Conservation (phyloP, 2,113 vertebrate genomes). For the Rhinogobius similis region DNA sequence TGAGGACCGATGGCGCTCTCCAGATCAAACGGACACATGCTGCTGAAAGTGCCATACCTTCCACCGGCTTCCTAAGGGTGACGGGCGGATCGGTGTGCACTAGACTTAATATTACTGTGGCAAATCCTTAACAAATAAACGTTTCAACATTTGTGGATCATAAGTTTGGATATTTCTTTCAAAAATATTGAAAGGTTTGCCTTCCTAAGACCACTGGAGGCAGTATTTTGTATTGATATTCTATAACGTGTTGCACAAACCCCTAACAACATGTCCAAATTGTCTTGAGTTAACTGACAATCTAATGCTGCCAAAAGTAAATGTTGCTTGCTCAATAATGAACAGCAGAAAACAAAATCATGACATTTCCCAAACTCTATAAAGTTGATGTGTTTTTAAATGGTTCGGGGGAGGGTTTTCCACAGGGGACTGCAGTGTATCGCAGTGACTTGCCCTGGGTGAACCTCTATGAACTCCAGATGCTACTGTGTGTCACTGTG, state of each 20-base stretch:
- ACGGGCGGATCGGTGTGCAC: too few species aligned
- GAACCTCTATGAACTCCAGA: slow-evolving; percentile 74
- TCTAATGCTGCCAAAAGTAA: slow-evolving; percentile 7
- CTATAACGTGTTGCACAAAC: background rate
- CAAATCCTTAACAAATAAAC: background rate
- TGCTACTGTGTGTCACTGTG: slow-evolving; percentile 78
- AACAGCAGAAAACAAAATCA: slow-evolving; percentile 8
- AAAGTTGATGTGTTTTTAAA: slow-evolving; percentile 26
- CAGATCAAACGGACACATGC: too few species aligned
- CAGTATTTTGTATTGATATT: background rate
- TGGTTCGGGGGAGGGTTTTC: slow-evolving; percentile 27
- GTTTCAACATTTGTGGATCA: too few species aligned
- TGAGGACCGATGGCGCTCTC: too few species aligned
- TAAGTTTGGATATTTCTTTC: too few species aligned
- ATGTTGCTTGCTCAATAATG: background rate
- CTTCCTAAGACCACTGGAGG: background rate
- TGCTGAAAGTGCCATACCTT: too few species aligned
- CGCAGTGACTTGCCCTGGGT: slow-evolving; percentile 53
- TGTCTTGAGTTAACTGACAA: slow-evolving; percentile 10
- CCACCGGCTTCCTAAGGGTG: too few species aligned
- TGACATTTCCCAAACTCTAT: slow-evolving; percentile 8
- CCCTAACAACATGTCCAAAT: slow-evolving; percentile 13
- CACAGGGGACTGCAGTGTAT: slow-evolving; percentile 39
- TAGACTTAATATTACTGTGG: too few species aligned
- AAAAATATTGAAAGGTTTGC: too few species aligned